Conservation (phyloP, 2,113 vertebrate species). For the Callorhinus ursinus region DNA sequence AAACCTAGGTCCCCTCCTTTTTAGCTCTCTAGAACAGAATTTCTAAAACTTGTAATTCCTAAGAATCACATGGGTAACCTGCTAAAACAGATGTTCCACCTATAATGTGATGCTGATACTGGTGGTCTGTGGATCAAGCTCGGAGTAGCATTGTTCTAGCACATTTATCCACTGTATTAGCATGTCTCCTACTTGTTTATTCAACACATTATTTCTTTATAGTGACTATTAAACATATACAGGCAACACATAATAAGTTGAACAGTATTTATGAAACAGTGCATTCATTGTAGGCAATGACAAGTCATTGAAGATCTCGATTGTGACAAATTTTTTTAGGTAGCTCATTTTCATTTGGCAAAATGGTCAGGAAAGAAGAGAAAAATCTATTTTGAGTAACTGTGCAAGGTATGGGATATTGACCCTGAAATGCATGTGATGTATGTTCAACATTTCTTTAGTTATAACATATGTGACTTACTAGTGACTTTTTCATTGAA, state of each 20-base stretch:
- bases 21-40: not conserved
- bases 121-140: not conserved
- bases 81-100: not conserved
- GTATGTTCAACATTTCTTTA: not conserved
- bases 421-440: not conserved
- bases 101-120: not conserved
- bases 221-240: not conserved
- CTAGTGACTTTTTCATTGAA: not conserved
- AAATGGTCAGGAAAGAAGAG: constrained; percentile 25
- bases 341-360: not conserved
- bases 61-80: not conserved
- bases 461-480: not conserved
- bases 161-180: not conserved
- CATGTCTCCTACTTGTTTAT: not conserved
- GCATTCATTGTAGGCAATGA: not conserved
- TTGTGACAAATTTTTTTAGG: not conserved
- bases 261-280: not conserved
- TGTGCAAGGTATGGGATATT: not conserved
- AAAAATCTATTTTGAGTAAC: not conserved
- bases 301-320: not conserved
- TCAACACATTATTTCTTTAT: constrained; percentile 10
- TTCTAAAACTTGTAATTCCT: not conserved
- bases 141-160: not conserved
- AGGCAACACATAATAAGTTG: not conserved
- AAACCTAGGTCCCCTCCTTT: not conserved